These are phyloP conservation scores for Hemichromis elongatus DNA, from an alignment of 2,113 vertebrate species.

Conservation along the genomic window DNA sequence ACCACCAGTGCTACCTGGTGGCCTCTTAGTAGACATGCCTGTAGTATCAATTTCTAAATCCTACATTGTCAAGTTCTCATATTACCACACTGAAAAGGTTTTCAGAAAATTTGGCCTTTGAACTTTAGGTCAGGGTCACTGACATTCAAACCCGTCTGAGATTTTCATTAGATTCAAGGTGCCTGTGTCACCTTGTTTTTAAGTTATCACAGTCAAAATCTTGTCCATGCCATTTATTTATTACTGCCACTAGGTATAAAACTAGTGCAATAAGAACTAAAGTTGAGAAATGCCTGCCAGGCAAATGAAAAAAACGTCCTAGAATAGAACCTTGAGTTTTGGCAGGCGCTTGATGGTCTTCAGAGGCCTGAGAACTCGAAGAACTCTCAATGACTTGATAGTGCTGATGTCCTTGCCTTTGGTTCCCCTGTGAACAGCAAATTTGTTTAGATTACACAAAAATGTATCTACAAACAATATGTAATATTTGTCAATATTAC, in stretches of 20 bases:
- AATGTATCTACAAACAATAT: not conserved
- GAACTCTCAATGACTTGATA: conserved; percentile 92
- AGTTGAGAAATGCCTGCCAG: not conserved
- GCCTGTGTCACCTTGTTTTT: too few relatives aligned
- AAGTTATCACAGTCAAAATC: too few relatives aligned
- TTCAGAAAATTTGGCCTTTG: too few relatives aligned
- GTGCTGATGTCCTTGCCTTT: conserved; percentile 98
- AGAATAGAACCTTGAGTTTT: conserved; percentile 82
- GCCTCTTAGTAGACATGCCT: too few relatives aligned
- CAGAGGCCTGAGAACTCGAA: conserved; percentile 87
- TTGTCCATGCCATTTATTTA: not conserved
- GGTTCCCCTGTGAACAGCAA: conserved; percentile 81
- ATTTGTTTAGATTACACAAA: not conserved
- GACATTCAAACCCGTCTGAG: too few relatives aligned
- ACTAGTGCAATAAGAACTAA: not conserved
- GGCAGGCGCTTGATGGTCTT: conserved; percentile 96
- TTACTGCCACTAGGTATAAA: not conserved
- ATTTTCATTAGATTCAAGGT: too few relatives aligned
- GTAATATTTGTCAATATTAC: not conserved
- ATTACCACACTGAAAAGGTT: too few relatives aligned
- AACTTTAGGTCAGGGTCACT: too few relatives aligned
- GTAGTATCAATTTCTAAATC: too few relatives aligned
- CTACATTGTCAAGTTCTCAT: too few relatives aligned
- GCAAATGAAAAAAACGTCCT: not conserved
- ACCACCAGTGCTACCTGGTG: too few relatives aligned